Evolutionary conservation across 2,888 invertebrate species (phyloP).

Genomic region (Pherbina coryleti): DNA sequence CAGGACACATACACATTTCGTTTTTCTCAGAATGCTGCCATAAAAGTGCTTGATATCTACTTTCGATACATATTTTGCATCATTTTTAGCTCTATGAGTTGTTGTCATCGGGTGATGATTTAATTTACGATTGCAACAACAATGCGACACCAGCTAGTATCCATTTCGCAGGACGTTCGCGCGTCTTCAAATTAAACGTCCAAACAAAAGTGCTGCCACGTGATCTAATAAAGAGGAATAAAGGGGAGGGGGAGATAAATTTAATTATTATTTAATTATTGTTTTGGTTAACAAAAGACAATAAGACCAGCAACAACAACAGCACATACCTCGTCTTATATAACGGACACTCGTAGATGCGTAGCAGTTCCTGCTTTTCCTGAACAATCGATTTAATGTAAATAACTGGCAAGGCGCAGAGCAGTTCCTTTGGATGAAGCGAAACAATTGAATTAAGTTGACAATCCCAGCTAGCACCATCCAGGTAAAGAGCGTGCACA

Average conservation of each 20-base stretch:
- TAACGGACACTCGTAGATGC: conserved; percentile 93
- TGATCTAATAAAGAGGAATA: conserved; percentile 68
- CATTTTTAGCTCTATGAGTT: background rate
- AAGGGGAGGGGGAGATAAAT: background rate
- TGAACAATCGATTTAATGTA: conserved; percentile 89
- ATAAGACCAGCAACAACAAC: background rate
- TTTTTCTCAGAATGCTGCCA: background rate
- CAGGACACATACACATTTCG: too few relatives aligned
- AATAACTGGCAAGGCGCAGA: conserved; percentile 91
- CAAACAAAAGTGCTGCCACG: conserved; percentile 94
- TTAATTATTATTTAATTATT: conserved; percentile 22
- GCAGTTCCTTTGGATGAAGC: conserved; percentile 89
- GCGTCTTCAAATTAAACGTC: conserved; percentile 94
- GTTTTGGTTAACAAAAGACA: background rate
- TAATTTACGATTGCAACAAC: conserved; percentile 81
- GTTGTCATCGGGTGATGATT: background rate
- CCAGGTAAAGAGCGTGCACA: conserved; percentile 90
- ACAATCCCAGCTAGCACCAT: conserved; percentile 95
- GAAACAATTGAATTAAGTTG: conserved; percentile 85
- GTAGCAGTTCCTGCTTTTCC: conserved; percentile 88
- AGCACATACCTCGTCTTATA: conserved; percentile 84
- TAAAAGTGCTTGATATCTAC: background rate
- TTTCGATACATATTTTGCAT: background rate
- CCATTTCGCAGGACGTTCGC: conserved; percentile 92
- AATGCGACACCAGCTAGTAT: conserved; percentile 93